These are phyloP conservation scores for Leucania comma DNA, from an alignment of 2,888 invertebrate species.

Conservation along the genomic window DNA sequence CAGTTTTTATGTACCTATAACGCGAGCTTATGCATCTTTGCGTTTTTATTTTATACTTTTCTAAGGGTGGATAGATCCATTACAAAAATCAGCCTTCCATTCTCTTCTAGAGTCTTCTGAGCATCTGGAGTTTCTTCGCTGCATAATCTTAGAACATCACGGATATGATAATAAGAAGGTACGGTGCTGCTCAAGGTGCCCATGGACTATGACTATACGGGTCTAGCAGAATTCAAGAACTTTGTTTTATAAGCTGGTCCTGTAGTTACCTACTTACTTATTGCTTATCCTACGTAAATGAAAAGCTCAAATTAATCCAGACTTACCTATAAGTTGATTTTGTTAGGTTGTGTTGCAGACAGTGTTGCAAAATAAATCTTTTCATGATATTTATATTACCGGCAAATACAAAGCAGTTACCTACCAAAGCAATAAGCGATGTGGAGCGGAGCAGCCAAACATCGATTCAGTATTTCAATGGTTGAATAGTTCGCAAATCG, in stretches of 20 bases:
- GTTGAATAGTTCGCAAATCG: conserved; percentile 68
- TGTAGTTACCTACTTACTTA: background rate
- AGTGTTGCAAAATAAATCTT: conserved; percentile 26
- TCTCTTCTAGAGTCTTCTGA: no score
- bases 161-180: no score
- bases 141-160: no score
- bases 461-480: conserved; percentile 70
- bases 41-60: background rate
- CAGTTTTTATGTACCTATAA: no score
- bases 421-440: conserved; percentile 63
- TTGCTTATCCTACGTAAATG: background rate
- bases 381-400: conserved; percentile 40
- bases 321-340: background rate
- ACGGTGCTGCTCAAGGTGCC: no score
- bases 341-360: background rate
- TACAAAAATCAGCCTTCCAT: no score
- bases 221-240: background rate
- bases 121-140: no score
- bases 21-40: background rate
- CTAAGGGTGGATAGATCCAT: no score
- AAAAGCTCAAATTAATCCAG: background rate
- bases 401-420: conserved; percentile 45
- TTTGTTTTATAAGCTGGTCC: background rate
- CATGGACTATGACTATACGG: no score
- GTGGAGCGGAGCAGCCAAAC: conserved; percentile 75